phyloP scores from a whole-genome alignment of 2,888 invertebrate species.

The Idaea biselata region DNA sequence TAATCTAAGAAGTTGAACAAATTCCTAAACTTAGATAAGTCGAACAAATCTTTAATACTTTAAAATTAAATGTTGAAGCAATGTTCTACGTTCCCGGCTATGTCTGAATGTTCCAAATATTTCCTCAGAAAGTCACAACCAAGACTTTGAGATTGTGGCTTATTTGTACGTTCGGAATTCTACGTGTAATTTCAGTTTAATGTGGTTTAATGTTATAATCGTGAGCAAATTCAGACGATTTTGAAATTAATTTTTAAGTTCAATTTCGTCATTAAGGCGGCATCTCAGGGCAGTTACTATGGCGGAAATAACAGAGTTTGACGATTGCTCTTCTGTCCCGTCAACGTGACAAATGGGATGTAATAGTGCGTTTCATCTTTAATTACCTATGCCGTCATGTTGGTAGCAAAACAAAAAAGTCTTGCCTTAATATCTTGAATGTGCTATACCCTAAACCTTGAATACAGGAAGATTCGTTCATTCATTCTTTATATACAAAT shows the following conservation, averaged over 20 bases:
- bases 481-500: no score
- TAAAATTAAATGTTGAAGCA: not conserved
- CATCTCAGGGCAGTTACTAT: not conserved
- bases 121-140: not conserved
- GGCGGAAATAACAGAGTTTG: not conserved
- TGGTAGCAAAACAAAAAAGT: no score
- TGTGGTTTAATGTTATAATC: not conserved
- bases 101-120: not conserved
- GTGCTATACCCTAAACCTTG: no score
- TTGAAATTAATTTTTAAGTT: constrained; percentile 1
- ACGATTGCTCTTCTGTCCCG: no score
- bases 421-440: no score
- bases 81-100: not conserved
- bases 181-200: not conserved
- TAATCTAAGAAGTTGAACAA: not conserved
- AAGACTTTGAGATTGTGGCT: not conserved
- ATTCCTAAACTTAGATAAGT: not conserved
- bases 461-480: no score
- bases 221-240: not conserved
- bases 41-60: not conserved
- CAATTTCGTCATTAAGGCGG: not conserved
- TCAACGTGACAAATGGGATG: no score
- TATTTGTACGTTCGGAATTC: not conserved
- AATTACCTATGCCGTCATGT: no score
- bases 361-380: no score